Conservation (phyloP, 2,797 vertebrate genomes). For the Pangasius macronema region DNA sequence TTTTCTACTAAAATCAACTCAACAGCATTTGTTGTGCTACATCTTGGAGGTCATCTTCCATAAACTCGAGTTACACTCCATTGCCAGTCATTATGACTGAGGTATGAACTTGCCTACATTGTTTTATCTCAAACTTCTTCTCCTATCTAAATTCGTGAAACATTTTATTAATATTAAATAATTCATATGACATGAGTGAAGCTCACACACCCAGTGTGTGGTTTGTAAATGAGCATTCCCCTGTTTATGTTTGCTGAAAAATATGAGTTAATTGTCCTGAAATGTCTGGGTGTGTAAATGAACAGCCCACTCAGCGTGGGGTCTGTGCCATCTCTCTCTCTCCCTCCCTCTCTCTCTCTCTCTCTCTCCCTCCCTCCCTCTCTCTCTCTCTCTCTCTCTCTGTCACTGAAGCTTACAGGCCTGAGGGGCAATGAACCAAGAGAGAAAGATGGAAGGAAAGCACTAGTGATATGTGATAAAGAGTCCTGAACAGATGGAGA, state of each 20-base stretch:
- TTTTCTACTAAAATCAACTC: background rate
- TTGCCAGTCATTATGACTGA: background rate
- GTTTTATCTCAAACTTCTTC: background rate
- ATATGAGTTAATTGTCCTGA: constrained; percentile 38
- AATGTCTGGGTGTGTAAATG: constrained; percentile 26
- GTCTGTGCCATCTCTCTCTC: constrained; percentile 1
- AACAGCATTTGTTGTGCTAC: background rate
- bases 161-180: constrained; percentile 12
- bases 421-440: background rate
- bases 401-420: constrained; percentile 10
- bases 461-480: background rate
- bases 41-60: background rate
- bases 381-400: no score
- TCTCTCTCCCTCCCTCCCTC: background rate
- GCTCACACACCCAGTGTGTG: background rate
- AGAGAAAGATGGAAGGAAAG: background rate
- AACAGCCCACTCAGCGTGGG: constrained; percentile 26
- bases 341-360: background rate
- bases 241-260: constrained; percentile 33
- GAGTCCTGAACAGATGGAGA: background rate
- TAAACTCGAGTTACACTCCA: background rate
- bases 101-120: background rate
- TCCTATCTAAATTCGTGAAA: background rate
- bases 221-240: constrained; percentile 19
- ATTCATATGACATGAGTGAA: background rate